Evolutionary conservation across 2,888 invertebrate genomes (phyloP), one percentile per base, ranked within the genome.

Genomic region (Gastracanthus pulcherrimus): DNA sequence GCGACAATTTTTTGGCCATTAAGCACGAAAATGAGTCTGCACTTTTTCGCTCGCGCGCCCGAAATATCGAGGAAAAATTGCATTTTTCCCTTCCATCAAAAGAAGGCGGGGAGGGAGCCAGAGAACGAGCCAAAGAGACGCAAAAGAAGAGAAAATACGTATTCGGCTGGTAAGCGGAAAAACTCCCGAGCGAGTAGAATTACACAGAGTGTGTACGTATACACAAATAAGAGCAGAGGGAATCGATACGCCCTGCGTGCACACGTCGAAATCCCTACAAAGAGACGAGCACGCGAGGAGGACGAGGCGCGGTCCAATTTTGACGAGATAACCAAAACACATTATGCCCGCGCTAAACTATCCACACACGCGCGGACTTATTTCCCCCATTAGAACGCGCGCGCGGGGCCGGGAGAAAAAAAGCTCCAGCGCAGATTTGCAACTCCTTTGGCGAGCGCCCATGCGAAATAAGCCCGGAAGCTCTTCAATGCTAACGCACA

Each of bases 381-480:
- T 82, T 78, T 82, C 70, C 78, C 78, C 78, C 19, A 72, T 81
- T 81, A 77, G 60, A 69, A 77, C 9, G 19, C 45, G 51, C 29
- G 72, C 11, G 71, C 26, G 19, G 23, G n/a, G n/a, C n/a, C n/a
- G n/a, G n/a, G n/a, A n/a, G n/a, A n/a, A n/a, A 19, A 88, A 87
- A 87, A 84, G 85, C 87, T 88, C 87, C 87, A 86, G 86, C 19
- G 86, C 89, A 91, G 90, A 91, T 91, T 90, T 90, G 51, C 66
- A n/a, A 16, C 89, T 89, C 90, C 90, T 91, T 91, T 91, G 89
- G 82, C 64, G 87, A 77, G 85, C 89, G 87, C 83, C 89, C 89
- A 90, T 91, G 90, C 88, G 91, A 91, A 91, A 91, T 91, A 91
- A 91, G 91, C 91, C 90, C 89, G 34, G 89, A 88, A 89, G 31